Evolutionary conservation across 1,140 invertebrate species (phyloP).

Genomic region (Macrobrachium nipponense): DNA sequence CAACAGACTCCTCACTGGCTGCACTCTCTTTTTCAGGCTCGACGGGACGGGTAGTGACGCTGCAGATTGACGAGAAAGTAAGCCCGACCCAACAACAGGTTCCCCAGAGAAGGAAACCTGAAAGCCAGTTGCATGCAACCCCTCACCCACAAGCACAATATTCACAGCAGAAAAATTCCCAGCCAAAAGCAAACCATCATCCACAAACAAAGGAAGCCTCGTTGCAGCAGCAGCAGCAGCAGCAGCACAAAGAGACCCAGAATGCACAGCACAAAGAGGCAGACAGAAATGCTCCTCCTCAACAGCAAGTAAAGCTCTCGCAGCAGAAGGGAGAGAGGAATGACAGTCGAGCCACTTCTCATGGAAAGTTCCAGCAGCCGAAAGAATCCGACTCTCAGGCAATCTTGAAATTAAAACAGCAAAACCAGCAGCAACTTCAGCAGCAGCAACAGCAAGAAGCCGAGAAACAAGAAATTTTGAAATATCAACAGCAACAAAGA

Average conservation of each 20-base stretch:
- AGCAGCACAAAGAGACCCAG: not conserved
- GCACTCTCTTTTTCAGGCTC: conserved; percentile 28
- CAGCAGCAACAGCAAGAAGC: conserved; percentile 12
- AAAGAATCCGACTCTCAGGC: conserved; percentile 9
- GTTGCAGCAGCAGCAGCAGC: not conserved
- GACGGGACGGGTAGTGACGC: conserved; percentile 22
- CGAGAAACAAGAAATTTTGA: not conserved
- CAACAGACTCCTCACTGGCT: too few relatives aligned
- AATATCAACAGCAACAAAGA: not conserved
- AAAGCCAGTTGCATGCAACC: not conserved
- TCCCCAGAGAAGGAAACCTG: not conserved
- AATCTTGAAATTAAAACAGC: too few relatives aligned
- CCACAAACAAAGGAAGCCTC: not conserved
- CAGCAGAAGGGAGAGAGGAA: not conserved
- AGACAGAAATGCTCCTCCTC: not conserved
- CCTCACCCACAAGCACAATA: not conserved
- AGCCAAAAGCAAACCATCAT: not conserved
- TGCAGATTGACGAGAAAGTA: conserved; percentile 9
- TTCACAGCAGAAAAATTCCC: conserved; percentile 26
- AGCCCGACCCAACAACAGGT: not conserved
- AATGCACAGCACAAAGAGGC: not conserved
- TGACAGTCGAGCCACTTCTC: not conserved
- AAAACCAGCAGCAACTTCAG: not conserved
- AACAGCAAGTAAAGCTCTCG: conserved; percentile 4
- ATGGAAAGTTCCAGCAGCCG: conserved; percentile 4